Base-by-base conservation (phyloP, 2,113 vertebrate genomes). In the Nibea albiflora region DNA sequence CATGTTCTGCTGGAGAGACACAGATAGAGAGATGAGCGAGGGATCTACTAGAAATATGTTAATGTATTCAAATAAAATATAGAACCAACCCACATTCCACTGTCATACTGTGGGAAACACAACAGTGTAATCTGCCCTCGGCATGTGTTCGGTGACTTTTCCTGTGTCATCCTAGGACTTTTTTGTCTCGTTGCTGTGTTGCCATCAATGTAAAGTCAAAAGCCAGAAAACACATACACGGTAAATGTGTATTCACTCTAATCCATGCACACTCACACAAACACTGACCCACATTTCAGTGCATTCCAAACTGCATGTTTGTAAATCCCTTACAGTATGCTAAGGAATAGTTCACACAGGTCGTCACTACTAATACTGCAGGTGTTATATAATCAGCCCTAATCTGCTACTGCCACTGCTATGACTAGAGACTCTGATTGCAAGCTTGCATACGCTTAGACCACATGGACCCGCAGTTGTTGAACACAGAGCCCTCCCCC, bases 341-440 rank as follows among this genome's bases (percentile, higher is more conserved):
- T 78, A 49, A n/a, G 60, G 78, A 77, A 80, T 26, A 81, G 54
- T 24, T 50, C 81, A 73, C 78, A 86, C 66, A 85, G 76, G 80
- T 89, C 85, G n/a, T 42, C 65, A 69, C 58, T 19, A 60, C 63
- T 84, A 76, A 89, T 56, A 53, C 73, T 44, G 58, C 28, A 89
- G 78, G 79, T 89, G 81, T 92, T 92, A 90, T 56, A 84, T 90
- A 89, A 92, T 88, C 73, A 73, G 26, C 69, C 62, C 56, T 85
- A 85, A 87, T 91, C 90, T 87, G 66, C 64, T 77, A 35, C 62
- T 74, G 75, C 65, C 56, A 47, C 50, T 54, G 70, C 78, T 62
- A 69, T 28, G 4, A 50, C 76, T 35, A 28, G 76, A 35, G 70
- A 35, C 50, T 63, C 65, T 26, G 26, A 44, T 44, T 19, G 10